Base-by-base conservation (phyloP, 1,140 invertebrate genomes). In the Batillaria attramentaria region DNA sequence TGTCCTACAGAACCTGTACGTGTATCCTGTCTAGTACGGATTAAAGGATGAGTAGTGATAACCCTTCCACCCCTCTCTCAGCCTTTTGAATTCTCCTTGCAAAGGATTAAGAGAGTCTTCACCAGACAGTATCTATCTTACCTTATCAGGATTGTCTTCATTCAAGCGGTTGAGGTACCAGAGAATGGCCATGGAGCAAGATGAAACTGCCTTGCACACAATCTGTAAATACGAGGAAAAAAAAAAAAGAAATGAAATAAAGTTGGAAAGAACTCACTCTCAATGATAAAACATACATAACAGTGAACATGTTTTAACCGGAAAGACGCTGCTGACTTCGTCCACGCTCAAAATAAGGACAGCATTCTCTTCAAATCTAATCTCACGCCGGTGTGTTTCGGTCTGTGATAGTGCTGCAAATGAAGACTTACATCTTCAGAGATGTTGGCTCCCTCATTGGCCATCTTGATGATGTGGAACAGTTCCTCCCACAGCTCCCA, bases 401-500 rank as follows among this genome's bases (percentile, higher is more conserved):
- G n/a, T n/a, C n/a, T n/a, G n/a, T n/a, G n/a, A n/a, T n/a, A n/a
- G n/a, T n/a, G n/a, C n/a, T 35, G 16, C 5, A 5, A 35, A 35
- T 3, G 3, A 8, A 33, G 18, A 74, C 81, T 83, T 78, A 90
- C 93, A 84, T 94, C 93, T 85, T 94, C 93, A 35, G 93, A 93
- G 50, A 94, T 86, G 31, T 89, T 88, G 77, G 91, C 91, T 46
- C 89, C 91, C 57, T 92, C 93, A 70, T 92, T 92, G 4, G 93
- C 92, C 86, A 93, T 93, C 86, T 94, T 93, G 70, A 98, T 94
- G 96, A 97, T 87, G 79, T 87, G 87, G 86, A 96, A 97, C 39
- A 98, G 91, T 24, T 94, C 95, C 84, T 96, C 94, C 95, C 97
- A 99, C 79, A 99, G 93, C 86, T 95, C 94, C 94, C 96, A 98